These are phyloP conservation scores for Ferrisia virgata DNA, from an alignment of 2,888 invertebrate species.

Conservation along the genomic window DNA sequence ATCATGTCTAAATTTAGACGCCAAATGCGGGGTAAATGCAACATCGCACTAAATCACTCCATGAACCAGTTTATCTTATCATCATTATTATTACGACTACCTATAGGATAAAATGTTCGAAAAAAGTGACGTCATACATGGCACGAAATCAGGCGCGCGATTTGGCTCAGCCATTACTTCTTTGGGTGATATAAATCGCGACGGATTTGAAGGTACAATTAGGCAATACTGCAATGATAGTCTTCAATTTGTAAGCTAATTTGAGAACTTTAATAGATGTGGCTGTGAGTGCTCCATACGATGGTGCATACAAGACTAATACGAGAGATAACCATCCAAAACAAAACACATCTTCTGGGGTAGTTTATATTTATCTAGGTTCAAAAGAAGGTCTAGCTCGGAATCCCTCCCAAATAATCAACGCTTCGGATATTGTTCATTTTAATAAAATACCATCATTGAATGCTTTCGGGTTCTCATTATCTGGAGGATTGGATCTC, in stretches of 20 bases:
- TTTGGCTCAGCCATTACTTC: conserved; percentile 85
- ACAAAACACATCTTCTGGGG: conserved; percentile 68
- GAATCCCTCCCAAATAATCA: conserved; percentile 77
- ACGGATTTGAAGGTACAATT: conserved; percentile 78
- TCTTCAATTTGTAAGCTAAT: not conserved
- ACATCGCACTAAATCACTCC: not conserved
- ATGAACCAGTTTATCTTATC: too few species aligned
- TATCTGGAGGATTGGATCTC: conserved; percentile 92
- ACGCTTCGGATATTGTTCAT: conserved; percentile 65
- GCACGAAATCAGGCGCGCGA: conserved; percentile 61
- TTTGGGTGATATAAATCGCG: conserved; percentile 89
- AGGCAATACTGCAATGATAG: not conserved
- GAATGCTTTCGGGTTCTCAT: conserved; percentile 81
- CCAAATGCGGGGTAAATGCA: conserved; percentile 21
- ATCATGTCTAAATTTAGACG: too few species aligned
- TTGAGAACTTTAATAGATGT: conserved; percentile 64
- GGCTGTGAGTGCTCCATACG: conserved; percentile 86
- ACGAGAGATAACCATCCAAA: not conserved
- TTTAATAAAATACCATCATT: conserved; percentile 54
- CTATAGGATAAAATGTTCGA: conserved; percentile 18
- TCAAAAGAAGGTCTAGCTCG: conserved; percentile 72
- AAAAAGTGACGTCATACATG: not conserved
- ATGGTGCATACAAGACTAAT: conserved; percentile 53
- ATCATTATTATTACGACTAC: too few species aligned
- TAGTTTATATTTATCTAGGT: conserved; percentile 92